Evolutionary conservation across 2,888 invertebrate genomes (phyloP).

Genomic region (Cylindroiulus punctatus): DNA sequence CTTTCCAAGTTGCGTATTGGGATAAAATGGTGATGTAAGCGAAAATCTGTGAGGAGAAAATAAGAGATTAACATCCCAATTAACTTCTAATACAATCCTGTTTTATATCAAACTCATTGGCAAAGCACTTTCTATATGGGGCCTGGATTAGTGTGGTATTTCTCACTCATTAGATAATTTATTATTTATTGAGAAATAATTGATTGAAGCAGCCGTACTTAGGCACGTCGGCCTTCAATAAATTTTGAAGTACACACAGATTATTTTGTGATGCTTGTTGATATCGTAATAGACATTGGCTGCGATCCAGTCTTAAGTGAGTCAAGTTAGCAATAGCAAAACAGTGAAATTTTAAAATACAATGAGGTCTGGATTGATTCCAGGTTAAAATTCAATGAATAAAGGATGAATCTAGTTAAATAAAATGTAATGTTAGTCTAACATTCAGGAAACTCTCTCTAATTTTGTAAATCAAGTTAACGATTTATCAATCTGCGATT

Average conservation of each 20-base stretch:
- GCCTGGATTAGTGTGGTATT: neutral
- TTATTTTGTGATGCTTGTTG: neutral
- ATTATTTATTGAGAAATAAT: neutral
- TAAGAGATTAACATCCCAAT: neutral
- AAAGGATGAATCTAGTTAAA: too few species aligned
- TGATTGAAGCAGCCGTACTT: neutral
- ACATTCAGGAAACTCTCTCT: too few species aligned
- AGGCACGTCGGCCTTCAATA: neutral
- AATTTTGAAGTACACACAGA: neutral
- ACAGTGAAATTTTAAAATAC: neutral
- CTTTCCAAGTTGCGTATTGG: slow-evolving; percentile 70
- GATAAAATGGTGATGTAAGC: slow-evolving; percentile 70
- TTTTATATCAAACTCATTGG: neutral
- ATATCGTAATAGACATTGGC: neutral
- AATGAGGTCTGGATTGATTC: neutral
- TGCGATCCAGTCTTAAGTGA: neutral
- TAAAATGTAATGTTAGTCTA: too few species aligned
- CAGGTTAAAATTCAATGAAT: too few species aligned
- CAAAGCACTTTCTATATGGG: neutral
- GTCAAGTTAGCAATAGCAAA: neutral
- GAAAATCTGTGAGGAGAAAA: slow-evolving; percentile 63
- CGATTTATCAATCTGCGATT: too few species aligned
- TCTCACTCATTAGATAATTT: neutral
- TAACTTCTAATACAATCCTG: neutral
- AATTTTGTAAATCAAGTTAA: too few species aligned